Conservation (phyloP, 2,113 vertebrate genomes). For the Chlorodrepanis virens region DNA sequence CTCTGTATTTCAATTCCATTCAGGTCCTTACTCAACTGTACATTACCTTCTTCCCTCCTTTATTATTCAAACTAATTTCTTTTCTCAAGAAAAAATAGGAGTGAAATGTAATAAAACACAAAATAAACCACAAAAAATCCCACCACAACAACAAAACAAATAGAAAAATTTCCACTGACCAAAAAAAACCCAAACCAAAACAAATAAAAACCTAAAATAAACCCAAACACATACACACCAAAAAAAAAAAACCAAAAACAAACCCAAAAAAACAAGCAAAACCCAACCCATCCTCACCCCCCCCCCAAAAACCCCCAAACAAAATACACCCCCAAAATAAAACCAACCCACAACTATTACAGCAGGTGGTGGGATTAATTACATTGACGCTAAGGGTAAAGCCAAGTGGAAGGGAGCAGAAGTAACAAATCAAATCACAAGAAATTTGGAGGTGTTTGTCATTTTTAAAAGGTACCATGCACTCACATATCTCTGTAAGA, state of each 20-base stretch:
- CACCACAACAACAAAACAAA: background rate
- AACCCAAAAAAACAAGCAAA: background rate
- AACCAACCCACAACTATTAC: fast-evolving
- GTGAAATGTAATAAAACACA: background rate
- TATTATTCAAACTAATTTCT: background rate
- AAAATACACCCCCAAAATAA: background rate
- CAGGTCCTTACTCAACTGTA: background rate
- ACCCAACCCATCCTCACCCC: background rate
- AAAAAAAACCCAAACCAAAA: background rate
- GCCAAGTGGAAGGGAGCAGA: background rate
- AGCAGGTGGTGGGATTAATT: background rate
- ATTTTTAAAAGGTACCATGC: background rate
- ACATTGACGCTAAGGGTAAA: background rate
- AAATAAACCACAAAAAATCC: background rate
- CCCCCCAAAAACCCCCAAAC: fast-evolving
- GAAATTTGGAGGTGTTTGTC: background rate
- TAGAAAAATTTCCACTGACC: background rate
- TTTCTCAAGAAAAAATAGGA: background rate
- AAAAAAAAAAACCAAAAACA: background rate
- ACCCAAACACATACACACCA: background rate
- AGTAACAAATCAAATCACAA: background rate
- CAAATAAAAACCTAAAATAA: background rate
- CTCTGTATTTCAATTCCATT: background rate
- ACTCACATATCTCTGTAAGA: background rate
- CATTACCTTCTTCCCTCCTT: background rate